A percentile compares a stretch with the other conserved stretches of the same genome.
Evolutionary conservation across 2,888 invertebrate species (phyloP).

Genomic region (Atrina japonica): DNA sequence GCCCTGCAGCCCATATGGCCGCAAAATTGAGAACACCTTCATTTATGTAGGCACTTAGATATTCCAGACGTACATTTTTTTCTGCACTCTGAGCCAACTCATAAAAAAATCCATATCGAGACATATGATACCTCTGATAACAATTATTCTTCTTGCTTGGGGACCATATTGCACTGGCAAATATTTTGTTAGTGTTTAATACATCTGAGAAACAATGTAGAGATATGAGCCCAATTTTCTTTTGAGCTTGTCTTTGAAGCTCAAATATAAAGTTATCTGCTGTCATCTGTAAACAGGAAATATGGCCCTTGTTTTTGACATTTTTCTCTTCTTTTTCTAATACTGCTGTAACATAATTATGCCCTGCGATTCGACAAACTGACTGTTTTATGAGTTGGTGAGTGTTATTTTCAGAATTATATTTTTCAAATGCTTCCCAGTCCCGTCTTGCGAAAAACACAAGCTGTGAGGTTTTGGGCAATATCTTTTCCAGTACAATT

Average conservation of each 20-base stretch:
- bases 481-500: conserved; percentile 3
- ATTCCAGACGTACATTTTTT: conserved; percentile 60
- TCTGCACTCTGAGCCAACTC: conserved; percentile 68
- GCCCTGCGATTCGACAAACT: conserved; percentile 10
- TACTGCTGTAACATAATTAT: conserved; percentile 6
- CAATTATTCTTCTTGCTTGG: conserved; percentile 45
- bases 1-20: conserved; percentile 64
- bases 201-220: conserved; percentile 68
- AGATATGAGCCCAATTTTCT: conserved; percentile 53
- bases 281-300: conserved; percentile 52
- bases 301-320: conserved; percentile 8
- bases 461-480: too few relatives aligned
- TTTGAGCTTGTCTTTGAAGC: conserved; percentile 54
- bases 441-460: neutral
- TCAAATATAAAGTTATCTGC: conserved; percentile 66
- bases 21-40: conserved; percentile 71
- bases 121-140: conserved; percentile 71
- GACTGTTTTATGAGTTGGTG: conserved; percentile 31
- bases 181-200: conserved; percentile 51
- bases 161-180: conserved; percentile 72
- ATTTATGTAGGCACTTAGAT: conserved; percentile 68
- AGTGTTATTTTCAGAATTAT: conserved; percentile 4
- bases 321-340: conserved; percentile 12
- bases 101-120: conserved; percentile 72
- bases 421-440: conserved; percentile 15